Conservation (phyloP, 2,797 vertebrate species). For the Ibycter americanus region DNA sequence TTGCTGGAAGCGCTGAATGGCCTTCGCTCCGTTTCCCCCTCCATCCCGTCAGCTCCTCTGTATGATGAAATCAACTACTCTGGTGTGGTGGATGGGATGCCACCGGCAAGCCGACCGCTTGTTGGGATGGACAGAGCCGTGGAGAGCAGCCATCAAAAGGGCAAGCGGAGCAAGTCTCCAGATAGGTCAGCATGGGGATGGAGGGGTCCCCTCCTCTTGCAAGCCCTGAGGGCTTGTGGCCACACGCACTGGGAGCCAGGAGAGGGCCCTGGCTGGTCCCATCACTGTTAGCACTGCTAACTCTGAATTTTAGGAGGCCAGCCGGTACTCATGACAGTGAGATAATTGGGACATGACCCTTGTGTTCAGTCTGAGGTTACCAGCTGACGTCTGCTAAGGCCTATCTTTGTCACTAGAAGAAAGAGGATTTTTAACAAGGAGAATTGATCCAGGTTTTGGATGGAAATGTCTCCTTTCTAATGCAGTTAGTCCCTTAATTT, state of each 20-base stretch:
- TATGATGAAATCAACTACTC: slow-evolving; percentile 96
- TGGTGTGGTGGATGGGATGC: slow-evolving; percentile 78
- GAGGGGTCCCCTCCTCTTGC: background rate
- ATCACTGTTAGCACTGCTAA: background rate
- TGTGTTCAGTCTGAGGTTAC: background rate
- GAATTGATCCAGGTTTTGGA: background rate
- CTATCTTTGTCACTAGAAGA: background rate
- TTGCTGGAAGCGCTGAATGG: slow-evolving; percentile 95
- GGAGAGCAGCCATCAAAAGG: slow-evolving; percentile 87
- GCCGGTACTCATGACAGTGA: background rate
- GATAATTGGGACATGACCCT: background rate
- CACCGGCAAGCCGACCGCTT: slow-evolving; percentile 79
- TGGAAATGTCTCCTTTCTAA: background rate
- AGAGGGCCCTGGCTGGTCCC: background rate
- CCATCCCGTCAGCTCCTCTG: slow-evolving; percentile 89
- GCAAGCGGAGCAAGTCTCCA: slow-evolving; percentile 92
- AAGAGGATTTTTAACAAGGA: background rate
- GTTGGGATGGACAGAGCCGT: slow-evolving; percentile 85
- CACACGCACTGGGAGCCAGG: fast-evolving
- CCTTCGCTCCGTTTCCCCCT: slow-evolving; percentile 85
- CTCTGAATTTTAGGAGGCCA: background rate
- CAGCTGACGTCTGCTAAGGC: background rate
- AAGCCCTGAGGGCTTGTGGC: background rate
- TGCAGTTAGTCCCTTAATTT: background rate
- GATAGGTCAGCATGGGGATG: slow-evolving; percentile 84